Base-by-base conservation (phyloP, 2,797 vertebrate genomes). In the Serranus cabrilla region DNA sequence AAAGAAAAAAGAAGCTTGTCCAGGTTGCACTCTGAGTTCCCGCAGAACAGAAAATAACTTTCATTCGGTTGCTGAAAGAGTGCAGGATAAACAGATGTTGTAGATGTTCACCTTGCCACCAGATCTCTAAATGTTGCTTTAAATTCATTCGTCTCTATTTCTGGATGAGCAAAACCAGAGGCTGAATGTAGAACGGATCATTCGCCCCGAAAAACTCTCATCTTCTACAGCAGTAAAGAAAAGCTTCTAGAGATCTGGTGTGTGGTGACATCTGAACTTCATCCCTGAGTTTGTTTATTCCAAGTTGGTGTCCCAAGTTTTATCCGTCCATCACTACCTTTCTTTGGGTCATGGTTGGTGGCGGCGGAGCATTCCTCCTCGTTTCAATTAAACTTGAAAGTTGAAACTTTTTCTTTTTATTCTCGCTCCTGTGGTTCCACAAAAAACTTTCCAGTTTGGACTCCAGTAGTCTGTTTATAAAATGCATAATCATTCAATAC, bases 281-380 rank as follows among this genome's bases (percentile, higher is more conserved):
- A 78, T 66, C 54, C 68, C 2, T 31, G 55, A 39, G 12, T 37
- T n/a, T 80, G 73, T 67, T 76, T 76, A 71, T 67, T 40, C 68
- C 46, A 62, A 58, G 57, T 66, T 49, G 23, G 61, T 55, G 49
- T 72, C 50, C 68, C 40, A 12, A 16, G 25, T 51, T 62, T 62
- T 31, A 81, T 62, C 46, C 17, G 11, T 4, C 11, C 34, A 65
- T 65, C 54, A 49, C 51, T 52, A 39, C 47, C 52, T 21, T 34
- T 63, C 57, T 75, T 62, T 58, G 23, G 50, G 51, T 55, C 54
- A 27, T 14, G 31, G 42, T 37, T 23, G 42, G 21, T 46, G 14
- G 75, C 16, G 7, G 63, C 46, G 11, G 9, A 47, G 21, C 16
- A 25, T 61, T 74, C 31, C 11, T 20, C 45, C 39, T 60, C 45